A percentile compares a stretch with the other conserved stretches of the same genome.
These are phyloP conservation scores for Hormiphora californensis DNA, from an alignment of 37 sponge, comb jelly and placozoan genomes.

Conservation along the genomic window DNA sequence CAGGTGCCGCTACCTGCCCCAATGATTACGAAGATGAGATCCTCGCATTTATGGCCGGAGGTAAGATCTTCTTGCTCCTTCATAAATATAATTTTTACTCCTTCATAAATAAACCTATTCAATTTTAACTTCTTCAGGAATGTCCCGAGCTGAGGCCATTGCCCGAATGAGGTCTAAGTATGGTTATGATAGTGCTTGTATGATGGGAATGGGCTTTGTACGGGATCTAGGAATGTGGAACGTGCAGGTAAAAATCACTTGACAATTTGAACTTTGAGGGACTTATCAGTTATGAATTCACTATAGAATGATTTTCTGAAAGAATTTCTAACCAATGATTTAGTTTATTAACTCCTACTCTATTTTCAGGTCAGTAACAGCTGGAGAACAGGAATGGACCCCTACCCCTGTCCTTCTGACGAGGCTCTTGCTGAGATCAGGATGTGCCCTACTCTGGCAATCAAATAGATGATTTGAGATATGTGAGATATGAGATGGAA, in stretches of 20 bases:
- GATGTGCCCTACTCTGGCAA: background rate
- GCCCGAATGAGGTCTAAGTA: too few relatives aligned
- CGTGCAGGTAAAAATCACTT: too few relatives aligned
- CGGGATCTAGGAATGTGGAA: background rate
- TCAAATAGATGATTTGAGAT: too few relatives aligned
- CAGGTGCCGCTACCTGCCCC: background rate
- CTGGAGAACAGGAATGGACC: background rate
- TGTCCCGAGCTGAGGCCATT: background rate
- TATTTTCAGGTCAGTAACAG: background rate
- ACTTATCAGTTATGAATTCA: too few relatives aligned
- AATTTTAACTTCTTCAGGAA: background rate
- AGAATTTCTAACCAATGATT: too few relatives aligned
- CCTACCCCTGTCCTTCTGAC: background rate
- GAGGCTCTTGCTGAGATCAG: background rate
- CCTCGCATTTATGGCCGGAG: background rate
- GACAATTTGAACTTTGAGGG: too few relatives aligned
- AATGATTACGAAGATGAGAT: background rate
- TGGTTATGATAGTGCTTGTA: background rate
- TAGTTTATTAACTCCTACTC: too few relatives aligned
- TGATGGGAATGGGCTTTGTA: background rate
- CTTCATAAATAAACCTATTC: background rate
- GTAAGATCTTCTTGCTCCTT: background rate
- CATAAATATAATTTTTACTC: background rate
- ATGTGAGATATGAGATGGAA: too few relatives aligned
- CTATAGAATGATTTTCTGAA: too few relatives aligned